Base-by-base conservation (phyloP, 2,113 vertebrate genomes). In the Piliocolobus tephrosceles region DNA sequence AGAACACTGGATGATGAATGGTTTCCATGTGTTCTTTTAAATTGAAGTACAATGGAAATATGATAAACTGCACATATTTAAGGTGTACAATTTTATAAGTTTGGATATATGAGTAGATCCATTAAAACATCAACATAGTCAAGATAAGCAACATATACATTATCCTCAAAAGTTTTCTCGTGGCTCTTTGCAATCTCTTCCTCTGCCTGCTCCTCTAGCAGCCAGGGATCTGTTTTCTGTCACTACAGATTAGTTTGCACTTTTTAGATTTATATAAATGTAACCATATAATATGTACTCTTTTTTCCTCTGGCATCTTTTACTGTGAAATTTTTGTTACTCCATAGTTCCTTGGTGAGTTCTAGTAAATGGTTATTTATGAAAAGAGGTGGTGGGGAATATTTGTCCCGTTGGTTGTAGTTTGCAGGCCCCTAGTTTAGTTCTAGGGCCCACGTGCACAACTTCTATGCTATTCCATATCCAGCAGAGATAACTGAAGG, bases 1-100 rank as follows among this genome's bases (percentile, higher is more conserved):
- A 13, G 17, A 79, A 76, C 0, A 0, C 0, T 1, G 57, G 40
- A 27, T n/a, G 14, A 22, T 27, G 2, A 90, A 80, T 11, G 12
- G 7, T 40, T 55, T 4, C 10, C 2, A 38, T 3, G 4, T 68
- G 68, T 55, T 75, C 52, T 87, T 61, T 50, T 45, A 61, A 92
- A 45, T 1, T 58, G 20, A 58, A 72, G 23, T 79, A 10, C 27
- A 66, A 52, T 0, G 30, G 80, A 58, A 6, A 84, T 38, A 52
- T 35, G 27, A 50, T 57, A 43, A 64, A 22, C 20, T 32, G 1
- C 25, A 68, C 14, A 3, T 38, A 32, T 22, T 52, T 58, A 72
- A 90, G 40, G 16, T 75, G 40, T 38, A 68, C 13, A 47, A 58
- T 68, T 25, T 43, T 25, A 47, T 32, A 55, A 20, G 12, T 30